A percentile compares a stretch with the other conserved stretches of the same genome.
phyloP scores from a whole-genome alignment of 2,888 invertebrate species.

The Apodemia duryi region DNA sequence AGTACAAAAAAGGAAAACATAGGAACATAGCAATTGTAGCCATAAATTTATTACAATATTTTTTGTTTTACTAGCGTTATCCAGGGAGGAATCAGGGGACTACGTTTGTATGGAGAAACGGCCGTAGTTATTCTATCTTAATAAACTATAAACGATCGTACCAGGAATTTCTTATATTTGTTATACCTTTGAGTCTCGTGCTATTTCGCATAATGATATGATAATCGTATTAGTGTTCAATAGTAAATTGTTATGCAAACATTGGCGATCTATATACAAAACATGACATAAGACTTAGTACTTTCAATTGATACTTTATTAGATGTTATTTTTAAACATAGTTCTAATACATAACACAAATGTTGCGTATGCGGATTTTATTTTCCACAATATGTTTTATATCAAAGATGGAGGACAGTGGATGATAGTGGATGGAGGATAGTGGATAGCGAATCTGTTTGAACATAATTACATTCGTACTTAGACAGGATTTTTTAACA shows the following conservation, averaged over 20 bases:
- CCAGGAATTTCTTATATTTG: not conserved
- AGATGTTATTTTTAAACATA: not conserved
- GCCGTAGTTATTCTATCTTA: no score
- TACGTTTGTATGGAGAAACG: no score
- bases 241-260: conserved; percentile 19
- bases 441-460: no score
- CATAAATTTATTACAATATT: no score
- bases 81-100: no score
- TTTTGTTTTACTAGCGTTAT: no score
- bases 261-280: conserved; percentile 19
- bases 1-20: no score
- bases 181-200: not conserved
- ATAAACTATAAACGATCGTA: not conserved
- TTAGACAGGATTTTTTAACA: no score
- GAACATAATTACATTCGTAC: no score
- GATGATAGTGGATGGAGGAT: no score
- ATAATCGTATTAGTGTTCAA: not conserved
- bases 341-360: not conserved
- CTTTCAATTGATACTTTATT: conserved; percentile 21
- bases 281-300: conserved; percentile 16
- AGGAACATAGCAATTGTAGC: no score
- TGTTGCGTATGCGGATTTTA: not conserved
- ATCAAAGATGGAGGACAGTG: no score
- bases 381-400: not conserved
- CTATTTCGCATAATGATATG: not conserved